Evolutionary conservation across 2,797 vertebrate species (phyloP).

Genomic region (Acrossocheilus wenchowensis): DNA sequence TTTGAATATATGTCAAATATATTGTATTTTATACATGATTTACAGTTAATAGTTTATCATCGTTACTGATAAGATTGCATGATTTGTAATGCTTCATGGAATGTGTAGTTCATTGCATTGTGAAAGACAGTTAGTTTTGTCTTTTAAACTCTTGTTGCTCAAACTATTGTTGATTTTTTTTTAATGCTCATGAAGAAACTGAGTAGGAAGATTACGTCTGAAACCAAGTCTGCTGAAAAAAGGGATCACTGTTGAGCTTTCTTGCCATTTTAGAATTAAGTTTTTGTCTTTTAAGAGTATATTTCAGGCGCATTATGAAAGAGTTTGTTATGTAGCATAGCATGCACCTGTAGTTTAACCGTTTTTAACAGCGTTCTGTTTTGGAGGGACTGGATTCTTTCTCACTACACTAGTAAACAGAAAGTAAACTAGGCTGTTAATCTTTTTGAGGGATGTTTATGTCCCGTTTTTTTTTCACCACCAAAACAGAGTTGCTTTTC

Average conservation of each 20-base stretch:
- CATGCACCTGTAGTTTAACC: neutral
- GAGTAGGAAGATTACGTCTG: neutral
- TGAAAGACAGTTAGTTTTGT: no score
- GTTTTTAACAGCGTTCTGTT: neutral
- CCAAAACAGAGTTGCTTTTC: conserved; percentile 42
- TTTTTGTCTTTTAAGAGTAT: neutral
- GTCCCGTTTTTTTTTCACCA: neutral
- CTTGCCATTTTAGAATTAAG: neutral
- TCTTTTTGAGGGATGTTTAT: conserved; percentile 29
- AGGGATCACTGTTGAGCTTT: neutral
- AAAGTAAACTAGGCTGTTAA: conserved; percentile 25
- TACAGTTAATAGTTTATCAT: no score
- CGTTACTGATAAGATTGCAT: neutral
- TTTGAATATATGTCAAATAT: neutral
- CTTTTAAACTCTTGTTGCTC: no score
- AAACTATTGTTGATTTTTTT: neutral
- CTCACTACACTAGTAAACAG: conserved; percentile 17
- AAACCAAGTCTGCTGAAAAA: neutral
- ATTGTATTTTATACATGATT: neutral
- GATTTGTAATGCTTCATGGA: neutral
- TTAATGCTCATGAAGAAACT: neutral
- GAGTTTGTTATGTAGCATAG: no score
- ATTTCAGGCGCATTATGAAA: neutral
- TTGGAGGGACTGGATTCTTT: neutral
- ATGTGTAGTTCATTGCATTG: neutral